Evolutionary conservation across 2,888 invertebrate species (phyloP).

Genomic region (Eupithecia abbreviata): DNA sequence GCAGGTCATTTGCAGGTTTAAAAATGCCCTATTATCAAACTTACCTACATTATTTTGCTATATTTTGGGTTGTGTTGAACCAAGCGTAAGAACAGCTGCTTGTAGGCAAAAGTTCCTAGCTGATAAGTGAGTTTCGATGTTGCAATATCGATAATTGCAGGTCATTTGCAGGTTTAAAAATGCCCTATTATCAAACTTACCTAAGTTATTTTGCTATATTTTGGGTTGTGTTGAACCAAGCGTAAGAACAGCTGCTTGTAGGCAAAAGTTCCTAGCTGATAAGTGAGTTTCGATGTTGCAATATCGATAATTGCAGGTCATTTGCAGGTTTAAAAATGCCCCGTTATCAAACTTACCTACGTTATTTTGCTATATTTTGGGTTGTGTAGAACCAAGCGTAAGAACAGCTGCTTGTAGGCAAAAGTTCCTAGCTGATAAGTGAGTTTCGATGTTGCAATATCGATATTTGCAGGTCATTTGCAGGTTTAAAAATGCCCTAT

Average conservation of each 20-base stretch:
- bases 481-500: background rate
- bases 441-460: slow-evolving; percentile 9
- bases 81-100: background rate
- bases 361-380: background rate
- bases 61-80: background rate
- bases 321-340: background rate
- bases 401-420: background rate
- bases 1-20: background rate
- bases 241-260: background rate
- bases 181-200: background rate
- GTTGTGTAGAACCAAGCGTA: background rate
- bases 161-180: background rate
- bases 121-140: slow-evolving; percentile 14
- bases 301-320: background rate
- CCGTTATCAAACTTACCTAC: background rate
- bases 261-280: background rate
- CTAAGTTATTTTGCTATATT: background rate
- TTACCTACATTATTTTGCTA: background rate
- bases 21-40: background rate
- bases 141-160: background rate
- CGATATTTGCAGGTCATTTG: background rate
- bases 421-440: slow-evolving; percentile 3
- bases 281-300: slow-evolving; percentile 12
- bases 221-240: background rate
- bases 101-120: background rate